Evolutionary conservation across 2,888 invertebrate genomes (phyloP), one percentile per base, ranked within the genome.

Genomic region (Alloplasta piceator): DNA sequence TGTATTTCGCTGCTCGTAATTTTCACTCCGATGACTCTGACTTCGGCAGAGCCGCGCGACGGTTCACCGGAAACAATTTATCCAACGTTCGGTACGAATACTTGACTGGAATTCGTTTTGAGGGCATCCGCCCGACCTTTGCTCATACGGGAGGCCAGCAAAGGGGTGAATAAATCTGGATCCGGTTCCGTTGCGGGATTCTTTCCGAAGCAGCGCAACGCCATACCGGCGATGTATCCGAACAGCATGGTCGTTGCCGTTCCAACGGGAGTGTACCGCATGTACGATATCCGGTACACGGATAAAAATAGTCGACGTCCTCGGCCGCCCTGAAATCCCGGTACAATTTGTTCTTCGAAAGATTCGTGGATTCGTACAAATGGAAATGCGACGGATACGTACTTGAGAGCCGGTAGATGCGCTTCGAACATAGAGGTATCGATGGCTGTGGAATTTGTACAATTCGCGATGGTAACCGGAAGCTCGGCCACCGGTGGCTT

Each of bases 221-320:
- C 78, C 61, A 92, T 88, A 85, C 95, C 95, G 0, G 92, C 88
- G 1, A 94, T 6, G 77, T 93, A 93, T 46, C 95, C 95, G 16
- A 93, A 89, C 1, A 94, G 43, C 43, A 94, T 87, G 0, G 95
- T 93, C 3, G 93, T 85, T 0, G 93, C 9, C 61, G 94, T 91
- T 14, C 95, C 95, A n/a, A 94, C 83, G 0, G 93, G 92, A 0
- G 95, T 95, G 72, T 95, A 96, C 95, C 96, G 96, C 93, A 96
- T 93, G 88, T 96, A 96, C 0, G 96, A 96, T 26, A 96, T 92
- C 84, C 95, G 94, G 87, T 95, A 95, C 7, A 95, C n/a, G n/a
- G 90, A 92, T 95, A 96, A 86, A 95, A 94, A 87, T 94, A 95
- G 0, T 78, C 81, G 70, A 73, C 6, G 83, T 87, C 86, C 55